These are phyloP conservation scores for Alosa sapidissima DNA, from an alignment of 2,797 vertebrate species.

Conservation along the genomic window DNA sequence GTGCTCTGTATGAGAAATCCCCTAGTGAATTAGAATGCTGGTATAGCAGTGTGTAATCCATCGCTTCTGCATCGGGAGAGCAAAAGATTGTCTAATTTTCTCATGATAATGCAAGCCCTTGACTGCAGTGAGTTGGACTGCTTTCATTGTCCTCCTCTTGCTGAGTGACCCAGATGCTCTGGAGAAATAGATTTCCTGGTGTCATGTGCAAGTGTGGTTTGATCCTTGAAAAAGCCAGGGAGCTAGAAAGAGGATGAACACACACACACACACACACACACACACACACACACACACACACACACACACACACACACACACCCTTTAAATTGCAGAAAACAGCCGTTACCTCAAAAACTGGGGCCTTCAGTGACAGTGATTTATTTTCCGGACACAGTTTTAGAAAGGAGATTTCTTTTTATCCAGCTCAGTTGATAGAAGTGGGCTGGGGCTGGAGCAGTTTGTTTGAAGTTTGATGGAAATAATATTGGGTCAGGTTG, in stretches of 20 bases:
- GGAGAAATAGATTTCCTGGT: not conserved
- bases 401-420: not conserved
- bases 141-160: not conserved
- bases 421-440: not conserved
- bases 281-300: not conserved
- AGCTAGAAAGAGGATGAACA: not conserved
- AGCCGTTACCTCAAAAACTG: not conserved
- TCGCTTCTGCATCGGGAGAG: not conserved
- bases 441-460: not conserved
- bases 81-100: not conserved
- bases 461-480: slow-evolving; percentile 25
- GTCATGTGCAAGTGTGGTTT: not conserved
- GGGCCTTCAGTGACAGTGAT: not conserved
- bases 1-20: not conserved
- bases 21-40: not conserved
- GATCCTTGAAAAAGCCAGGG: not conserved
- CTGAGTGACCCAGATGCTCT: not conserved
- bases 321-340: not conserved
- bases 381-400: slow-evolving; percentile 14
- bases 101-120: not conserved
- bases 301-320: not conserved
- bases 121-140: not conserved
- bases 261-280: not conserved
- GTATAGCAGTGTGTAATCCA: not conserved
- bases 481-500: slow-evolving; percentile 12